Conservation (phyloP, 2,113 vertebrate genomes). For the Gymnorhina tibicen region DNA sequence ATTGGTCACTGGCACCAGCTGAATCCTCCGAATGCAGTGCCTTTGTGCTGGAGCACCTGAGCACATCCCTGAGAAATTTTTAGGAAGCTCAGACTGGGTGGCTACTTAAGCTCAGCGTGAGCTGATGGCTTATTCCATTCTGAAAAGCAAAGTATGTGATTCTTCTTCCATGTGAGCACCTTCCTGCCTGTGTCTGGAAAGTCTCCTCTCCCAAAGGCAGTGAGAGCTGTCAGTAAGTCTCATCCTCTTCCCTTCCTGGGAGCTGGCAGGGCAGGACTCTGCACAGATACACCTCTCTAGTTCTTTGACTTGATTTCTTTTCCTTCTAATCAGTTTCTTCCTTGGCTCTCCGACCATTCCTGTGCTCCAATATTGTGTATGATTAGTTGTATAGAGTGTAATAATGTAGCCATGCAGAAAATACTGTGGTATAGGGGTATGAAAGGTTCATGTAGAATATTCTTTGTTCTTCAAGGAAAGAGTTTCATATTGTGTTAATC, state of each 20-base stretch:
- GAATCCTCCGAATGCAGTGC: rapidly evolving
- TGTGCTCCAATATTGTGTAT: background rate
- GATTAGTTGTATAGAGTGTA: background rate
- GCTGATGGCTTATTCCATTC: background rate
- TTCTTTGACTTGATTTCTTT: background rate
- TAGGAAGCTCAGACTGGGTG: background rate
- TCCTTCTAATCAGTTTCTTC: background rate
- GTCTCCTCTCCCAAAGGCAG: background rate
- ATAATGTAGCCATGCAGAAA: background rate
- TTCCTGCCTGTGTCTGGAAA: rapidly evolving
- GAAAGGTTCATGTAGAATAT: background rate
- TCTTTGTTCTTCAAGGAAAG: background rate
- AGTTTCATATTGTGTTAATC: background rate
- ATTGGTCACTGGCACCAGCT: background rate
- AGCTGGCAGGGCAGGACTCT: background rate
- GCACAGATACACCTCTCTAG: background rate
- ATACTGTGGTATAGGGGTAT: rapidly evolving
- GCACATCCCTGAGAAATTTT: background rate
- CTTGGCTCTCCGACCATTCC: background rate
- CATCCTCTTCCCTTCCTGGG: rapidly evolving
- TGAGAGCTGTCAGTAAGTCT: rapidly evolving
- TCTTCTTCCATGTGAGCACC: rapidly evolving
- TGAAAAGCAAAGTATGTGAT: background rate
- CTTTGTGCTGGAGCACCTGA: background rate
- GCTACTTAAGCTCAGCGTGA: rapidly evolving